Evolutionary conservation across 2,797 vertebrate species (phyloP).

Genomic region (Lagocephalus sceleratus): DNA sequence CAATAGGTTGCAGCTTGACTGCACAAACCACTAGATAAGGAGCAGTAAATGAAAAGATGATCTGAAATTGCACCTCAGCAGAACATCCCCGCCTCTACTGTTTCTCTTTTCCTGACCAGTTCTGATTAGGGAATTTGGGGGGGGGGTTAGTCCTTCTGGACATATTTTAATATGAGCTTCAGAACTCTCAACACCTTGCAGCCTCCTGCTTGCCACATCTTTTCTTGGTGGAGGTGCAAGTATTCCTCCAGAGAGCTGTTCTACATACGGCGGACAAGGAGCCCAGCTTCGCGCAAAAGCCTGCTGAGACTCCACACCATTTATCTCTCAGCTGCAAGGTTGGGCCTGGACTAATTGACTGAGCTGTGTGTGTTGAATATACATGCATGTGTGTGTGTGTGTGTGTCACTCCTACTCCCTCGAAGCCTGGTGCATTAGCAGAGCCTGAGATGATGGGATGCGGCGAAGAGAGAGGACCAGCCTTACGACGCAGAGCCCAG

Average conservation of each 20-base stretch:
- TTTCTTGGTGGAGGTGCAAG: constrained; percentile 47
- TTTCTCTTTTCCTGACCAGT: constrained; percentile 20
- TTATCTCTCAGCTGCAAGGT: constrained; percentile 72
- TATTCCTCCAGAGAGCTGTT: constrained; percentile 68
- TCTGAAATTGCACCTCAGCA: constrained; percentile 27
- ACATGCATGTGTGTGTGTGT: constrained; percentile 6
- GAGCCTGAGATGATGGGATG: constrained; percentile 64
- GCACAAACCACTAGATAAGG: constrained; percentile 38
- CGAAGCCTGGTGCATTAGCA: constrained; percentile 60
- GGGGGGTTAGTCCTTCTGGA: constrained; percentile 38
- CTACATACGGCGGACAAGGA: constrained; percentile 71
- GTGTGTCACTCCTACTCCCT: constrained; percentile 47
- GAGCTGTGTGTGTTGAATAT: constrained; percentile 30
- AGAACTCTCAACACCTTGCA: constrained; percentile 49
- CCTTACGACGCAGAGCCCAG: constrained; percentile 47
- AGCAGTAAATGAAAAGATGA: constrained; percentile 43
- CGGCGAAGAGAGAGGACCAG: constrained; percentile 41
- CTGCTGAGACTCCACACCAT: constrained; percentile 72
- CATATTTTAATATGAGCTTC: constrained; percentile 53
- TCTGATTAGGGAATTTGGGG: constrained; percentile 43
- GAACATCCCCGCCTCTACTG: not conserved
- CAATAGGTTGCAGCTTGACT: constrained; percentile 29
- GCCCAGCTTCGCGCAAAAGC: constrained; percentile 59
- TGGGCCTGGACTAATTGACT: constrained; percentile 70
- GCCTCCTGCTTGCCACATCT: constrained; percentile 35